Base-by-base conservation (phyloP, 2,113 vertebrate species). In the Myotis lucifugus region DNA sequence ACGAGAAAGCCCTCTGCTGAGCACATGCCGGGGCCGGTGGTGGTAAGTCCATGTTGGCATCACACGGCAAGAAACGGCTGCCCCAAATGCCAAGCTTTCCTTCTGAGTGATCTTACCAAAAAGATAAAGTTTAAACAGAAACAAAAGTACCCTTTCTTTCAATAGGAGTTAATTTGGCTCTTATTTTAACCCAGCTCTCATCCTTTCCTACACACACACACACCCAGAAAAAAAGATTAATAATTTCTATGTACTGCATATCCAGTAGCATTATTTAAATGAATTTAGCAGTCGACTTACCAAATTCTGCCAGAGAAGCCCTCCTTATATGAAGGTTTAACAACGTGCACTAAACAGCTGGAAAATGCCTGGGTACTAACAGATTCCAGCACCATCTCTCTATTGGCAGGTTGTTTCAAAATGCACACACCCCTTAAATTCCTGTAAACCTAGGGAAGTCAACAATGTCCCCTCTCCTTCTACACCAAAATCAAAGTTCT, bases 371-470 rank as follows among this genome's bases (percentile, higher is more conserved):
- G 64, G 27, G 69, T 52, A 72, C 84, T 66, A 76, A 89, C 19
- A 70, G 56, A 74, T 40, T 83, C 61, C 91, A 91, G 93, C 78
- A 89, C 83, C 87, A 81, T 56, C 96, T 90, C 81, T 46, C 6
- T 25, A 40, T 52, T 61, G 90, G 50, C 52, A 85, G n/a, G 93
- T n/a, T 66, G 79, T 25, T 96, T 94, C 85, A 72, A 81, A 42
- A 42, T 42, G 42, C 42, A 94, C 18, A 66, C 1, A 66, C 8
- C 19, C 82, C 32, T 70, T 32, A n/a, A 93, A 90, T 82, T 56
- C 94, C 95, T 4, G 48, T 29, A 74, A 90, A 78, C 48, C 85
- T 83, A 86, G 21, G 37, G 82, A 85, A 93, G 67, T 12, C 59
- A 85, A 4, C 46, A 40, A 76, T 79, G 66, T 9, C 81, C 48